Evolutionary conservation across 1,140 invertebrate species (phyloP), one percentile per base, ranked within the genome.

Genomic region (Drosophila miranda): DNA sequence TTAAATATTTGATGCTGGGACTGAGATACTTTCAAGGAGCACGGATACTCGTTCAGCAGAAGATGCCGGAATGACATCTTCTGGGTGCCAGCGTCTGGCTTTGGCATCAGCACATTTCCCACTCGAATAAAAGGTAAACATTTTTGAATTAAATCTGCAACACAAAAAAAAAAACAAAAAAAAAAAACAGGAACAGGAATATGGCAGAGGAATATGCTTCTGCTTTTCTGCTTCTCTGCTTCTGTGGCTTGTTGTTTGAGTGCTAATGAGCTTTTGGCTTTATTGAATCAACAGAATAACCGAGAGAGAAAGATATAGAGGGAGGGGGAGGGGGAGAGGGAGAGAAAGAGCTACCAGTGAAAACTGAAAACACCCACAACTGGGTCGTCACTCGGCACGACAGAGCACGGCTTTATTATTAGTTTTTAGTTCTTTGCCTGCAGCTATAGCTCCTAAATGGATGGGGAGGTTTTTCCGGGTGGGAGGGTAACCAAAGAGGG

Each of bases 251-350:
- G 50, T 42, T 68, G 44, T 68, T 68, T 56, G 34, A 56, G 26
- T 55, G 38, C 62, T 68, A 68, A 68, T 68, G 63, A 68, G 66
- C 62, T 68, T 67, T 68, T 56, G 63, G 66, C 62, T 56, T 68
- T 68, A 69, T 56, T 43, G 55, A 49, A 56, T 69, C 66, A 69
- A 69, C 66, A 68, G 46, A 67, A 54, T 34, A 28, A 34, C 45
- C 9, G 4, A 46, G 26, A 41, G 43, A 26, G 21, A 23, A 14
- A 46, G 6, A 6, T 6, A 28, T 0, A 30, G 8, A 9, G 16
- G 16, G 30, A 11, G 34, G 2, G 23, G 23, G 23, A 23, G 3
- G 2, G 23, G 5, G 23, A 23, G 28, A 8, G 28, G 7, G 30
- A 34, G 30, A 11, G 30, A 34, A 4, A 38, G 0, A 23, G 16